Base-by-base conservation (phyloP, 2,113 vertebrate genomes). In the Leptobrachium leishanense region DNA sequence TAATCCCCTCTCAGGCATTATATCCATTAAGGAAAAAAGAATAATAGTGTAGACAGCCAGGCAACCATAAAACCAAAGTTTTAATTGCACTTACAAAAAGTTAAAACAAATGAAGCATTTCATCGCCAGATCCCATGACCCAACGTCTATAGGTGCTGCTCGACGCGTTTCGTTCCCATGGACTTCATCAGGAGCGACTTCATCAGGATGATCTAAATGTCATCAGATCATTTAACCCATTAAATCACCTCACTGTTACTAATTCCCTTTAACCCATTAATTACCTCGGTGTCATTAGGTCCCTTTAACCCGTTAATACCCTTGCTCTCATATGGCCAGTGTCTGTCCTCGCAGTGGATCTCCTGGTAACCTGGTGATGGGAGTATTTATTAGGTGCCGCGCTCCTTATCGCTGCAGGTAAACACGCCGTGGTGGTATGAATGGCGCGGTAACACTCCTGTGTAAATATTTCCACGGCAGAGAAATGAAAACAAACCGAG, bases 381-480 rank as follows among this genome's bases (percentile, higher is more conserved):
- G 6, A 10, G 43, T 69, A 43, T 6, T 50, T 20, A 10, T 20
- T 7, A 2, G 68, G 43, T 69, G n/a, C 12, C 6, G 6, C 43
- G 13, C 43, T 20, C 68, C 39, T 78, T 72, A 78, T 78, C 76
- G 31, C 42, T 9, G 20, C 57, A 57, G 55, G 55, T 59, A 59
- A 59, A 59, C 43, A 62, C 40, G 72, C 44, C 13, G 8, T 50
- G 46, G 46, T 40, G 46, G 5, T 53, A 39, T 43, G 44, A 54
- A 20, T 72, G 68, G 53, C 20, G 43, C 44, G 31, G 46, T 46
- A 79, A 73, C 77, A 79, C 77, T 74, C 67, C 77, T 67, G 70
- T 67, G 77, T 68, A 79, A 79, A 79, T 72, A 79, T 10, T 68
- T 31, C 8, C 70, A 65, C 40, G 70, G 42, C 50, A 5, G 77